phyloP scores from a whole-genome alignment of 2,797 vertebrate genomes.

The Decapterus maruadsi region DNA sequence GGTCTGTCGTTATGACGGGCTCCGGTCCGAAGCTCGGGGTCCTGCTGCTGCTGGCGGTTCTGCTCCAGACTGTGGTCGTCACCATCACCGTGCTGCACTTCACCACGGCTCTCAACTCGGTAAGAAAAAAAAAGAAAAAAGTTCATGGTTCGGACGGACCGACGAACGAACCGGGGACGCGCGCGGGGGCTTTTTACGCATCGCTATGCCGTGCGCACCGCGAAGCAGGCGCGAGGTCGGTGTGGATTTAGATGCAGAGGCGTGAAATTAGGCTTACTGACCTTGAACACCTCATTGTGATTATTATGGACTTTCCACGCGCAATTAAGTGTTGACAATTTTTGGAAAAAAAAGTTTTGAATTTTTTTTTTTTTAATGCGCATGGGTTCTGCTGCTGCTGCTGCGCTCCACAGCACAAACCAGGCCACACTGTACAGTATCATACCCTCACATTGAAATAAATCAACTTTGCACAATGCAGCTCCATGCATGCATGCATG shows the following conservation, averaged over 20 bases:
- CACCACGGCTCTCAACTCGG: slow-evolving; percentile 91
- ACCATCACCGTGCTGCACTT: slow-evolving; percentile 94
- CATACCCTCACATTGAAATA: not conserved
- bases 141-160: not conserved
- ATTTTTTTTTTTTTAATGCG: not conserved
- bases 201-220: slow-evolving; percentile 4
- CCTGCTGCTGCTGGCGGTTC: slow-evolving; percentile 86
- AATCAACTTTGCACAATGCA: not conserved
- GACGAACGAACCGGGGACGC: slow-evolving; percentile 20
- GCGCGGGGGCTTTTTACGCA: slow-evolving; percentile 51
- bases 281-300: not conserved
- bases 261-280: not conserved
- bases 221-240: not conserved
- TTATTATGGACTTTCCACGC: not conserved
- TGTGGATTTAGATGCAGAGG: not conserved
- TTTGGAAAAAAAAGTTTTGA: not conserved
- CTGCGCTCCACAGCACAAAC: not conserved
- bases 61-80: slow-evolving; percentile 92
- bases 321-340: not conserved
- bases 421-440: not conserved
- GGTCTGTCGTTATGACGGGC: slow-evolving; percentile 80
- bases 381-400: slow-evolving; percentile 14
- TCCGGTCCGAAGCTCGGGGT: slow-evolving; percentile 86
- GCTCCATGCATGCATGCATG: not conserved
- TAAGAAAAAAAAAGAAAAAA: slow-evolving; percentile 70